phyloP scores from a whole-genome alignment of 2,113 vertebrate species.

The Myotis yumanensis region DNA sequence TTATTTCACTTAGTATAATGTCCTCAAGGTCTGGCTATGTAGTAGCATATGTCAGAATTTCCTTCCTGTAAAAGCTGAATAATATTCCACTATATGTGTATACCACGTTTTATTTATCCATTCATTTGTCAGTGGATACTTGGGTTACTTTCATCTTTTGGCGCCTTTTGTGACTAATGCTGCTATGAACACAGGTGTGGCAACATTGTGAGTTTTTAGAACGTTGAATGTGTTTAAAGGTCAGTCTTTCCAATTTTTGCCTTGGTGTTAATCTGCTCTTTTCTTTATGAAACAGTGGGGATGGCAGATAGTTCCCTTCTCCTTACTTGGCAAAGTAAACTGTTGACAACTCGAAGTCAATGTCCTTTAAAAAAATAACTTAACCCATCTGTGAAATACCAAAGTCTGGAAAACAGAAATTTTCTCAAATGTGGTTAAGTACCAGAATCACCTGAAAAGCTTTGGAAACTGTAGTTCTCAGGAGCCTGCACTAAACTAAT shows the following conservation, averaged over 20 bases:
- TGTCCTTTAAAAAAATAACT: neutral
- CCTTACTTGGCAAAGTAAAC: slow-evolving; percentile 12
- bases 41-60: neutral
- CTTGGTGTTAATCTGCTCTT: neutral
- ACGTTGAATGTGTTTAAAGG: neutral
- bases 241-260: neutral
- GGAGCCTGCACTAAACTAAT: neutral
- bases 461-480: neutral
- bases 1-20: neutral
- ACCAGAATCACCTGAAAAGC: neutral
- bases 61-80: neutral
- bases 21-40: neutral
- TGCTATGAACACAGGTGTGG: neutral
- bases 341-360: neutral
- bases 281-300: neutral
- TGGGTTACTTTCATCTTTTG: neutral
- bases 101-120: neutral
- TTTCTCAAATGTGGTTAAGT: neutral
- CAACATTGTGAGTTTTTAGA: neutral
- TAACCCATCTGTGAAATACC: neutral
- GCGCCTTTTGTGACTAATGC: neutral
- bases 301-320: neutral
- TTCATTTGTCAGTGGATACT: neutral
- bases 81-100: neutral
- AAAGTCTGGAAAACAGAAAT: slow-evolving; percentile 3